Conservation (phyloP, 2,888 invertebrate genomes). For the Campoletis raptor region DNA sequence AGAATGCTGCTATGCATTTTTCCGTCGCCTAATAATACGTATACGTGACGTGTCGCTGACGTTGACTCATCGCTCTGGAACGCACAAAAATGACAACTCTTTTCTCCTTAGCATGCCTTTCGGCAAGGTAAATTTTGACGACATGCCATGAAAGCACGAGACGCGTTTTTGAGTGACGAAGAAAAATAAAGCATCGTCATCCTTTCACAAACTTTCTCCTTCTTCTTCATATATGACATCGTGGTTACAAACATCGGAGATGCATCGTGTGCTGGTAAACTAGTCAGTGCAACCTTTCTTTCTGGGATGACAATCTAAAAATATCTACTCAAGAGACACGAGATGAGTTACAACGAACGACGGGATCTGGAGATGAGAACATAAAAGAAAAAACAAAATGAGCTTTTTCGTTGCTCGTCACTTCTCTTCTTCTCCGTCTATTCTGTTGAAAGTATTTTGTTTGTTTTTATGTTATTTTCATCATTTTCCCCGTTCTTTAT, state of each 20-base stretch:
- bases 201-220: conserved; percentile 3
- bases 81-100: conserved; percentile 15
- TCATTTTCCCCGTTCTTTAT: conserved; percentile 30
- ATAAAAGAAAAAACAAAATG: conserved; percentile 30
- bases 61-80: conserved; percentile 3
- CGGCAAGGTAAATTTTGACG: background rate
- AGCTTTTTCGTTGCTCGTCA: conserved; percentile 28
- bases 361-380: background rate
- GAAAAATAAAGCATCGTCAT: conserved; percentile 53
- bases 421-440: conserved; percentile 13
- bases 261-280: conserved; percentile 20
- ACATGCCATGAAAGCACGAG: background rate
- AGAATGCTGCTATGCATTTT: background rate
- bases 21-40: conserved; percentile 8
- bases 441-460: background rate
- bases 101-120: background rate
- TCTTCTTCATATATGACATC: background rate
- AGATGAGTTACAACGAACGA: conserved; percentile 33
- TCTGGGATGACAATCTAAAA: conserved; percentile 61
- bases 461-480: conserved; percentile 5
- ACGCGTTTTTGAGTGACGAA: conserved; percentile 42
- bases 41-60: background rate
- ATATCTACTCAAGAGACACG: conserved; percentile 56
- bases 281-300: conserved; percentile 6
- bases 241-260: conserved; percentile 17